Base-by-base conservation (phyloP, 2,888 invertebrate genomes). In the Dryococelus australis region DNA sequence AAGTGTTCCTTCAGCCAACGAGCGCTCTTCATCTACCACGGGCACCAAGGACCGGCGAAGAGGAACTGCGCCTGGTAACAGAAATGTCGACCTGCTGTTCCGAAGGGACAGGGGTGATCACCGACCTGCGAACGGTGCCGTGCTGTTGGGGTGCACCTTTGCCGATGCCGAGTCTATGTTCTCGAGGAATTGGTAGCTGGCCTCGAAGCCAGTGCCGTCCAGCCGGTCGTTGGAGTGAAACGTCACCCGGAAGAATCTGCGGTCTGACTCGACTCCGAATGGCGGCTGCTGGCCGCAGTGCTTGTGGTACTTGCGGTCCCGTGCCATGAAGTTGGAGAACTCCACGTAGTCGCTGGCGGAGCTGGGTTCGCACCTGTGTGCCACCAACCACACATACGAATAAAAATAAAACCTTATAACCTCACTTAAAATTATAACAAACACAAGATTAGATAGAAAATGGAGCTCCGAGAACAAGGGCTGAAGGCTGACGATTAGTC, bases 331-430 rank as follows among this genome's bases (percentile, higher is more conserved):
- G 93, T 99, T 99, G 85, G 98, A 98, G 93, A 99, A 98, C 92
- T 99, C 98, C 86, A 99, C 97, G 93, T 97, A 99, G 93, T 99
- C 99, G 91, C 98, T 99, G 83, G 98, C 97, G 3, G 98, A 97
- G 85, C 95, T 95, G 88, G 97, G 96, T 91, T 97, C 97, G 92
- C 99, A 99, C 89, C 99, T 99, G 93, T 99, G 93, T 5, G 10
- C 0, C 47, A 86, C 28, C 51, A 20, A 20, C 65, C 65, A 65
- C 24, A 78, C 35, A 26, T n/a, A 53, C 5, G 65, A 53, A n/a
- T 53, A 85, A 53, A 35, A 35, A 35, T 1, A 81, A 81, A 26
- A 3, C 16, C 13, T 3, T n/a, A 81, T 16, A 81, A 26, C 3
- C 26, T 35, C 35, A 35, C 79, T 79, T 43, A 10, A 85, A 47